phyloP scores from a whole-genome alignment of 2,797 vertebrate species.

The Sebastes iracundus region DNA sequence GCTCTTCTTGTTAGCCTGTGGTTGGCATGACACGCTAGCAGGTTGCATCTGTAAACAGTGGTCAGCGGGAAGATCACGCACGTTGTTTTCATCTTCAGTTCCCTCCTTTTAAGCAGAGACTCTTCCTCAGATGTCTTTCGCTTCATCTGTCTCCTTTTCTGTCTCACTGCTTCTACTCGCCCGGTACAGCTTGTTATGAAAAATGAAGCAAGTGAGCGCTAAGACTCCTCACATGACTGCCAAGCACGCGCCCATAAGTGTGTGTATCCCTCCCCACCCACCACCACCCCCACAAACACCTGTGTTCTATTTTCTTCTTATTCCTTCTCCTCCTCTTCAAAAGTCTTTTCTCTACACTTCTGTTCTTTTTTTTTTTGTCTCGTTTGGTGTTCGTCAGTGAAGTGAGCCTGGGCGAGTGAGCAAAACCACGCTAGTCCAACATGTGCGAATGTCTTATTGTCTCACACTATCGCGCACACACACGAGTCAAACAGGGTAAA shows the following conservation, averaged over 20 bases:
- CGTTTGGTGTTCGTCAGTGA: constrained; percentile 17
- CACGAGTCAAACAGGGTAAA: constrained; percentile 15
- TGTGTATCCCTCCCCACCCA: background rate
- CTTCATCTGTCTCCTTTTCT: background rate
- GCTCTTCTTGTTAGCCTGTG: constrained; percentile 33
- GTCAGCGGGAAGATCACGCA: constrained; percentile 20
- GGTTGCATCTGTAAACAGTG: constrained; percentile 25
- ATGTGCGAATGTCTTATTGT: constrained; percentile 13
- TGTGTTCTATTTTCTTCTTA: constrained; percentile 35
- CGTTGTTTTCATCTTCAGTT: background rate
- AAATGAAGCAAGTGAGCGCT: constrained; percentile 47
- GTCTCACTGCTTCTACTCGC: background rate
- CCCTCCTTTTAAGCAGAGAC: background rate
- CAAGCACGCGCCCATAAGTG: background rate
- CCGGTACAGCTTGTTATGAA: constrained; percentile 39
- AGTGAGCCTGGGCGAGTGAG: background rate
- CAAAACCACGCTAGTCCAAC: background rate
- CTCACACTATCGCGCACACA: background rate
- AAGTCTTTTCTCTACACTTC: background rate
- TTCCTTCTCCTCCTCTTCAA: background rate
- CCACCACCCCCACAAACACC: constrained; percentile 30
- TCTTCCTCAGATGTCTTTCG: background rate
- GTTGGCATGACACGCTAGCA: constrained; percentile 14
- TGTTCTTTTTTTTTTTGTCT: background rate
- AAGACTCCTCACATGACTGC: constrained; percentile 73